Base-by-base conservation (phyloP, 2,797 vertebrate genomes). In the Ctenosaura bakeri region DNA sequence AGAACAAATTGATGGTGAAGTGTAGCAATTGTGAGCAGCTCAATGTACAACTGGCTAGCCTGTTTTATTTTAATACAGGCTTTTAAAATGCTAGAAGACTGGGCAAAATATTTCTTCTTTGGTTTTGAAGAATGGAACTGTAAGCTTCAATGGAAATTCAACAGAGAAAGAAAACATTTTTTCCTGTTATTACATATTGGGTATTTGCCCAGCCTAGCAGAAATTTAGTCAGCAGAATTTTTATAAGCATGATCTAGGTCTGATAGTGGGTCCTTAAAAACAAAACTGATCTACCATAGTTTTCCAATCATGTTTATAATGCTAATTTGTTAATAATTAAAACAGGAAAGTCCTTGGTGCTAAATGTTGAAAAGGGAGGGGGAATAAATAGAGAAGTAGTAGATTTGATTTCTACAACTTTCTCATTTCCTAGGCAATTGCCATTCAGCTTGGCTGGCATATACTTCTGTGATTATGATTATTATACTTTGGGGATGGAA, bases 61-160 rank as follows among this genome's bases (percentile, higher is more conserved):
- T 81, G 32, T 9, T 88, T 64, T 78, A 90, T 54, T 82, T 90
- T 83, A 88, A 86, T 32, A 14, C 3, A 69, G 10, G 38, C 52
- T 29, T 88, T 82, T 73, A 82, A 52, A 89, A 88, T 22, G 13
- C 54, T 69, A 84, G 82, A 86, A 87, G 35, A 88, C 76, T 38
- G 71, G 79, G 18, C 77, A 35, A 90, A 90, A 29, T 64, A 71
- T 76, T 85, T 89, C 87, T 92, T 79, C 38, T 14, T 89, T 74
- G 69, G 24, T 74, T 76, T 84, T 83, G 32, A 88, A 73, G 79
- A 64, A 82, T 32, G 8, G 1, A 29, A 18, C 50, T 90, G 26
- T 89, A 80, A 77, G 50, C 24, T 20, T 56, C 32, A 42, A 77
- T 83, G 50, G 35, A 91, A 88, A 88, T 77, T 83, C 80, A 80